Percentiles rank a stretch among this genome's conserved stretches.
phyloP scores from a whole-genome alignment of 1,140 invertebrate genomes.

The Trichonephila clavipes region DNA sequence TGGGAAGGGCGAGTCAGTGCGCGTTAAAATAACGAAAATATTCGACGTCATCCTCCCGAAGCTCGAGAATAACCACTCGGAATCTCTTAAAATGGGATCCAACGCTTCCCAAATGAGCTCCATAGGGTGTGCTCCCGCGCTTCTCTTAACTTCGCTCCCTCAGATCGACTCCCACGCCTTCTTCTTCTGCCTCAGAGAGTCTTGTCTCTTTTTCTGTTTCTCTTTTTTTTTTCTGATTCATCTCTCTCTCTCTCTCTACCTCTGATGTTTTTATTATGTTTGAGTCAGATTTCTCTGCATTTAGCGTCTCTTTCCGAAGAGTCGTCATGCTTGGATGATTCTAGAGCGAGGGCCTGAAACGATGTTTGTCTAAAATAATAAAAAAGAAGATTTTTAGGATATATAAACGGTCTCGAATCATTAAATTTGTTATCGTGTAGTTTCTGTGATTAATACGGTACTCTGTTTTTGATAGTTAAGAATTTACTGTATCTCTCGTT shows the following conservation, averaged over 20 bases:
- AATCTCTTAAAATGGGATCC: slow-evolving; percentile 61
- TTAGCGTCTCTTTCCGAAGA: background rate
- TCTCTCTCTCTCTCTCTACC: background rate
- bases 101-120: slow-evolving; percentile 25
- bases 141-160: background rate
- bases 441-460: too few relatives aligned
- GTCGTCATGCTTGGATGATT: background rate
- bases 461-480: too few relatives aligned
- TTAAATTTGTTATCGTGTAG: too few relatives aligned
- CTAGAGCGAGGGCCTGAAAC: background rate
- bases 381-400: background rate
- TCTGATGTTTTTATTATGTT: slow-evolving; percentile 4
- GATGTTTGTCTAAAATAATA: background rate
- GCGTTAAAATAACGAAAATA: slow-evolving; percentile 61
- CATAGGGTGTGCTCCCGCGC: slow-evolving; percentile 17
- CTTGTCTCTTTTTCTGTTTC: background rate
- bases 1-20: slow-evolving; percentile 46
- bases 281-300: slow-evolving; percentile 34
- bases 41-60: slow-evolving; percentile 41
- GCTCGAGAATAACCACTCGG: slow-evolving; percentile 53
- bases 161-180: slow-evolving; percentile 27
- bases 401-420: too few relatives aligned
- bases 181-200: background rate
- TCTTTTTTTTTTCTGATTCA: slow-evolving; percentile 3
- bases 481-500: too few relatives aligned